Percentiles rank a stretch among this genome's conserved stretches.
Evolutionary conservation across 2,888 invertebrate species (phyloP).

Genomic region (Sphaerophoria rueppellii): DNA sequence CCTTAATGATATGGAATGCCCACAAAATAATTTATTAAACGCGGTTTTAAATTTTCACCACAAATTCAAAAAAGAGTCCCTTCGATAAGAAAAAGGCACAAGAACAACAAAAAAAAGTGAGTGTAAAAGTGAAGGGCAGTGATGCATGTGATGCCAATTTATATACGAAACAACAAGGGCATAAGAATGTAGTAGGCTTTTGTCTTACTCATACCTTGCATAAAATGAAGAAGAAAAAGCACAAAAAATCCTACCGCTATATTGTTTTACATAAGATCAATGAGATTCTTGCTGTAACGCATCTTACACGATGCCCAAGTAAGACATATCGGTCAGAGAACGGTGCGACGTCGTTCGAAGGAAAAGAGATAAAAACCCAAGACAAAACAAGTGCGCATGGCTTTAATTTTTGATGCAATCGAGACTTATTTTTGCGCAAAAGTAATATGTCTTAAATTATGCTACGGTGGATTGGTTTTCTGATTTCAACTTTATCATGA

Average conservation of each 20-base stretch:
- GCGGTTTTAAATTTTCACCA: slow-evolving; percentile 64
- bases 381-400: slow-evolving; percentile 66
- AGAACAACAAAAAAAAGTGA: slow-evolving; percentile 69
- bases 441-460: slow-evolving; percentile 73
- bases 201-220: slow-evolving; percentile 49
- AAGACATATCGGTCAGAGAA: slow-evolving; percentile 41
- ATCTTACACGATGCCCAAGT: slow-evolving; percentile 69
- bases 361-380: slow-evolving; percentile 41
- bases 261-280: slow-evolving; percentile 76
- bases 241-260: slow-evolving; percentile 75
- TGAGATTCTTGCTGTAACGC: slow-evolving; percentile 66
- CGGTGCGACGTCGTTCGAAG: slow-evolving; percentile 24
- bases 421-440: slow-evolving; percentile 60
- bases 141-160: slow-evolving; percentile 72
- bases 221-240: slow-evolving; percentile 66
- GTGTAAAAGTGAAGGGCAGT: slow-evolving; percentile 78
- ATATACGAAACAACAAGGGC: slow-evolving; percentile 65
- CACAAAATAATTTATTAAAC: slow-evolving; percentile 80
- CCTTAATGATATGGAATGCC: slow-evolving; percentile 79
- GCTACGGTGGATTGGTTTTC: slow-evolving; percentile 70
- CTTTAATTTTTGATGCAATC: slow-evolving; percentile 63
- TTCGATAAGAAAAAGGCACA: slow-evolving; percentile 37
- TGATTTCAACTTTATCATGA: slow-evolving; percentile 63
- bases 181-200: slow-evolving; percentile 71
- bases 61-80: slow-evolving; percentile 46